Evolutionary conservation across 2,113 vertebrate genomes (phyloP).

Genomic region (Triplophysa tibetana): DNA sequence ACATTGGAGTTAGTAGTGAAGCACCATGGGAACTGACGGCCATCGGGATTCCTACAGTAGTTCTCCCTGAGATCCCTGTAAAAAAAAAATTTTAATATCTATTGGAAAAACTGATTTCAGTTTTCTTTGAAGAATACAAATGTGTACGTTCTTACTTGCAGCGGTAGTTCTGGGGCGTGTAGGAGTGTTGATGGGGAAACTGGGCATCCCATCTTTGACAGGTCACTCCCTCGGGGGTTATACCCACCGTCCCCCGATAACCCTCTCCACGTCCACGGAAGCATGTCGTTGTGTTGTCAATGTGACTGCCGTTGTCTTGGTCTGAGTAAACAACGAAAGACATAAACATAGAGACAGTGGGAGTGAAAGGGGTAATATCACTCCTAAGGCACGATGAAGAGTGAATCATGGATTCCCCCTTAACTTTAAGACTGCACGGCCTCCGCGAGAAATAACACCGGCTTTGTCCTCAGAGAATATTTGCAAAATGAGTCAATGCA

Average conservation of each 20-base stretch:
- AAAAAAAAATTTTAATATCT: not conserved
- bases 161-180: constrained; percentile 86
- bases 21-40: constrained; percentile 94
- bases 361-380: constrained; percentile 23
- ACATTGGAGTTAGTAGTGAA: constrained; percentile 93
- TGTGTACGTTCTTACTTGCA: constrained; percentile 87
- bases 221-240: constrained; percentile 81
- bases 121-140: not conserved
- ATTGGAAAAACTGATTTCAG: no score
- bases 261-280: constrained; percentile 83
- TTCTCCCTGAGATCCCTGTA: constrained; percentile 92
- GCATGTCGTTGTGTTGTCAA: constrained; percentile 77
- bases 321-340: constrained; percentile 56
- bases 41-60: constrained; percentile 97
- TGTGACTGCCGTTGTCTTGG: constrained; percentile 54
- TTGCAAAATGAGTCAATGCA: constrained; percentile 48
- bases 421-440: constrained; percentile 3
- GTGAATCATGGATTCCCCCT: constrained; percentile 42
- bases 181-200: constrained; percentile 89
- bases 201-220: constrained; percentile 95
- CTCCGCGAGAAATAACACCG: constrained; percentile 20
- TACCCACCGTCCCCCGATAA: constrained; percentile 82
- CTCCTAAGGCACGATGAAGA: constrained; percentile 34
- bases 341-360: not conserved
- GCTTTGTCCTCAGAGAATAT: constrained; percentile 18